phyloP scores from a whole-genome alignment of 2,888 invertebrate species.

The Leptothorax acervorum region DNA sequence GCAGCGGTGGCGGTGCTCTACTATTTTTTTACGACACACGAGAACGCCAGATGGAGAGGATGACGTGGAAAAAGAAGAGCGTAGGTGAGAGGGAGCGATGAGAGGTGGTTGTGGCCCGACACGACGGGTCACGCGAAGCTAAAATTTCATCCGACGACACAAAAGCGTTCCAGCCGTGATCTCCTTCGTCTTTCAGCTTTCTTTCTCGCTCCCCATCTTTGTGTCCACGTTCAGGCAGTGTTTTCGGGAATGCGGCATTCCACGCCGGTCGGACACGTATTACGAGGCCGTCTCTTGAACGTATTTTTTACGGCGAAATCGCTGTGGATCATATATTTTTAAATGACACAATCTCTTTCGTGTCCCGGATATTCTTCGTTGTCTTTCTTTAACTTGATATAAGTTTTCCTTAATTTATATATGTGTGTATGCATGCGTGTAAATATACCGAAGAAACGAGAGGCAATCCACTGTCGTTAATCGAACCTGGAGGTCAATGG shows the following conservation, averaged over 20 bases:
- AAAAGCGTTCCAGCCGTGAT: conserved; percentile 50
- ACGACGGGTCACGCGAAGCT: conserved; percentile 53
- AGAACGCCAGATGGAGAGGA: conserved; percentile 45
- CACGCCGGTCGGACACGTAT: not conserved
- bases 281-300: not conserved
- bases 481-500: not conserved
- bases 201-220: conserved; percentile 22
- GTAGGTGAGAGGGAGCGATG: conserved; percentile 41
- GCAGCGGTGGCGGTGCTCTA: not conserved
- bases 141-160: conserved; percentile 54
- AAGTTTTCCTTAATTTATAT: not conserved
- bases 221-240: conserved; percentile 1
- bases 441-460: not conserved
- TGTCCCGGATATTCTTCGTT: not conserved
- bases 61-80: conserved; percentile 29
- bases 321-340: not conserved
- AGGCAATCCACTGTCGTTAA: not conserved
- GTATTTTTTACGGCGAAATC: not conserved
- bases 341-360: not conserved
- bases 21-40: conserved; percentile 52
- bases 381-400: not conserved
- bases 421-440: too few relatives aligned
- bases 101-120: conserved; percentile 31
- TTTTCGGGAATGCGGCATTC: conserved; percentile 40
- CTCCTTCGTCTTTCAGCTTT: conserved; percentile 33